Conservation (phyloP, 2,797 vertebrate genomes). For the Alcedo atthis region DNA sequence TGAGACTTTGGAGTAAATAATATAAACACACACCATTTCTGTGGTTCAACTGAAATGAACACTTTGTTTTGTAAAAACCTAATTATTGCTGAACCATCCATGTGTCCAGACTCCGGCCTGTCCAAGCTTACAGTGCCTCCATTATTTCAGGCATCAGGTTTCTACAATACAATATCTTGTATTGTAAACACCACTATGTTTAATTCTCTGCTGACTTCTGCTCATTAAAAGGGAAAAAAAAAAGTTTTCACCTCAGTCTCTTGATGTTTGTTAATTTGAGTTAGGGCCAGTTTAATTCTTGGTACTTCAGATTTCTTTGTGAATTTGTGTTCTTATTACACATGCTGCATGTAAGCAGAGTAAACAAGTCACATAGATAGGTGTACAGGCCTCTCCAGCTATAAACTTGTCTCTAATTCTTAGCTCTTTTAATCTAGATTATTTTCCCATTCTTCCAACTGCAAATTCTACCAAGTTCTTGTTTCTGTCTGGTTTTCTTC, state of each 20-base stretch:
- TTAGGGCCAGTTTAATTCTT: not conserved
- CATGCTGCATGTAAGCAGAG: not conserved
- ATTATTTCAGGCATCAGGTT: conserved; percentile 1
- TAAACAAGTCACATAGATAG: not conserved
- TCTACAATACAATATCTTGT: not conserved
- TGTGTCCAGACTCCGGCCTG: not conserved
- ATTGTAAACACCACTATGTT: not conserved
- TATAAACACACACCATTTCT: conserved; percentile 34
- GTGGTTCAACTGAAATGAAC: conserved; percentile 52
- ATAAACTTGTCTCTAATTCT: not conserved
- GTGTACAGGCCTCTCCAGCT: not conserved
- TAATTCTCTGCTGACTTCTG: not conserved
- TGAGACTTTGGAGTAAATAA: conserved; percentile 40
- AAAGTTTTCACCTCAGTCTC: not conserved
- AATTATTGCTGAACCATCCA: not conserved
- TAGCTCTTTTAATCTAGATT: not conserved
- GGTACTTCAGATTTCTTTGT: not conserved
- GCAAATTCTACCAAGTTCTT: not conserved
- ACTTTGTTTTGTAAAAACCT: conserved; percentile 41
- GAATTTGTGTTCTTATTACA: not conserved
- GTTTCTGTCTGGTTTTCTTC: conserved; percentile 5
- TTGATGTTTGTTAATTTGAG: not conserved
- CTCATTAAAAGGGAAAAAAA: not conserved
- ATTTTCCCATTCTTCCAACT: not conserved
- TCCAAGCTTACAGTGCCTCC: not conserved